These are phyloP conservation scores for Gasterosteus aculeatus DNA, from an alignment of 2,113 vertebrate genomes.

Conservation along the genomic window DNA sequence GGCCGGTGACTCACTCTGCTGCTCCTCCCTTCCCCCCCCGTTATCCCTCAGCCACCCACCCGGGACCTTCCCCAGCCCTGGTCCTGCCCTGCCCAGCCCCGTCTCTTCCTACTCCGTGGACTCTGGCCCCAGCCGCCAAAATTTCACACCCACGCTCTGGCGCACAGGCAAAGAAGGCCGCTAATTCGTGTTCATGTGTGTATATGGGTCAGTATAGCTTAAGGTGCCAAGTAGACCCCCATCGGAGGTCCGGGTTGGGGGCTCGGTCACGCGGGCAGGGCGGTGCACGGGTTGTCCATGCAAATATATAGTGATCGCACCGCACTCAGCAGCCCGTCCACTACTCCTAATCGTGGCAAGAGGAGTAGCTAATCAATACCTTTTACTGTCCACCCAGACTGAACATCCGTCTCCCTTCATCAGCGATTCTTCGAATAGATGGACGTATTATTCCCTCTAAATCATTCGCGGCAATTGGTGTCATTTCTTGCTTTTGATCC, in stretches of 20 bases:
- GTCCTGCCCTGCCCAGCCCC: constrained; percentile 35
- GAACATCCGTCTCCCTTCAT: constrained; percentile 49
- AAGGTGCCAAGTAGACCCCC: constrained; percentile 19
- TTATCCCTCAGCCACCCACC: constrained; percentile 50
- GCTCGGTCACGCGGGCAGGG: constrained; percentile 15
- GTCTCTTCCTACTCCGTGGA: constrained; percentile 41
- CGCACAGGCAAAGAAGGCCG: constrained; percentile 41
- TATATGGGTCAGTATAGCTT: constrained; percentile 34
- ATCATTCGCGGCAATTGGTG: constrained; percentile 39
- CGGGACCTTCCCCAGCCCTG: constrained; percentile 42
- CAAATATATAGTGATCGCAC: constrained; percentile 36
- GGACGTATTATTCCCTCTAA: constrained; percentile 31
- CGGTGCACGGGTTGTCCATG: constrained; percentile 17
- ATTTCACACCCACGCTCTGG: constrained; percentile 73
- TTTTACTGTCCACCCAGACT: constrained; percentile 64
- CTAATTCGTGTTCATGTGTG: constrained; percentile 58
- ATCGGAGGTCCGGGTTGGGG: background rate
- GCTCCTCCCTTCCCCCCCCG: background rate
- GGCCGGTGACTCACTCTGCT: constrained; percentile 66
- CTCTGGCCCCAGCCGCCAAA: constrained; percentile 46
- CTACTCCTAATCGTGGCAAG: constrained; percentile 49
- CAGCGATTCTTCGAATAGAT: constrained; percentile 50
- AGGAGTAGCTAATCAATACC: constrained; percentile 66
- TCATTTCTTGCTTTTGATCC: constrained; percentile 26
- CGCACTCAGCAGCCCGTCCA: constrained; percentile 54